Evolutionary conservation across 2,113 vertebrate genomes (phyloP), one percentile per base, ranked within the genome.

Genomic region (Trichomycterus rosablanca): DNA sequence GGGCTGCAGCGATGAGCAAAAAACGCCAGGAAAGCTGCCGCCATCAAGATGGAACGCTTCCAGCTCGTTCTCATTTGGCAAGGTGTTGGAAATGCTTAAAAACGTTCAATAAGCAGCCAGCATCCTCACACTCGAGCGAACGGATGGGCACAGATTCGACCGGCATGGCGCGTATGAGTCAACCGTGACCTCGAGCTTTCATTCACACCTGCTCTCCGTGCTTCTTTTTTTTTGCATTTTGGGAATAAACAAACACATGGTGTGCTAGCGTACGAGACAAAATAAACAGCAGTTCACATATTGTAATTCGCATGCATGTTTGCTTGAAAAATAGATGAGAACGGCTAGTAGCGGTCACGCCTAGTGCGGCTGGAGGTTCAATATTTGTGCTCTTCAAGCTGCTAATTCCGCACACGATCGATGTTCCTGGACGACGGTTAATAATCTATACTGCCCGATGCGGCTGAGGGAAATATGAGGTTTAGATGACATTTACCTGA

Each of bases 401-500:
- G 34, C 28, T 44, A 46, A 61, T 30, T 56, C 44, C 40, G 37
- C 19, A 53, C 16, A 56, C 55, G 52, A 73, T 69, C 66, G 23
- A 69, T 61, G 58, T 32, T 66, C 58, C 54, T 62, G 12, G 28
- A 10, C 6, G 26, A 65, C 48, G 52, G 15, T 51, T 43, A 55
- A 55, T 61, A 63, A 68, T 52, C 58, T 54, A 59, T 53, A 53
- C 35, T 34, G 56, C 24, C 23, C 48, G 23, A 59, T 28, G 45
- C 19, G 18, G 58, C 26, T 43, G 5, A 35, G 59, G 32, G 58
- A 72, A 75, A 78, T 79, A 68, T 42, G 34, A 68, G 64, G 75
- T 74, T 58, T 70, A 71, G 74, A 68, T 86, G 86, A 86, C 84
- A 84, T 87, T 87, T 83, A 85, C 79, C 80, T 81, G 70, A 73